Evolutionary conservation across 2,797 vertebrate genomes (phyloP), one percentile per base, ranked within the genome.

Genomic region (Graptemys geographica): DNA sequence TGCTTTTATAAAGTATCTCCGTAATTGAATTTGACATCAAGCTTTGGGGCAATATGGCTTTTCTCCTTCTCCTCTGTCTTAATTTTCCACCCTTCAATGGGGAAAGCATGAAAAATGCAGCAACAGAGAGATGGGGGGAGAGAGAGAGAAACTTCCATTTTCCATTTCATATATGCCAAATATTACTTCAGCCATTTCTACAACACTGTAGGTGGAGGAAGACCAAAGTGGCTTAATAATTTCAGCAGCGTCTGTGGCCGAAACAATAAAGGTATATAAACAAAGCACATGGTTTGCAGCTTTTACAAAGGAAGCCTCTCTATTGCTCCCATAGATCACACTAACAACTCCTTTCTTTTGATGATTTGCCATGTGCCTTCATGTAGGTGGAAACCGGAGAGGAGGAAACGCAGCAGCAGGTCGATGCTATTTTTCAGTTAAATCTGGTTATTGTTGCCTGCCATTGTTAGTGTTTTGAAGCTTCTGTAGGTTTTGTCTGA

Each of bases 231-330:
- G 88, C 94, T 98, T 96, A 97, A 94, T 95, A 90, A 87, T 94
- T 87, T 94, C 86, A 91, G 96, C 94, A 89, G 62, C 89, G 97
- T 97, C 96, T 96, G 92, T 95, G 96, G 96, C 98, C 92, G 91
- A 97, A 79, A 96, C 96, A 95, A 90, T 94, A 74, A 98, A 99
- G 99, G 99, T 99, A 99, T 98, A 99, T 99, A 98, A 98, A 97
- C 79, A 94, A 44, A 90, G 93, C 89, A 97, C 59, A 9, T 59
- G 91, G 25, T 94, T 96, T 96, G 91, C 95, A 93, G 69, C 92
- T 94, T 92, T 97, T 95, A 76, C 86, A 93, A 87, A 27, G 86
- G 80, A 94, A 94, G 52, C 91, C 83, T 96, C 88, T 92, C 56
- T 85, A 25, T 74, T 85, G 37, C 18, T 84, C 76, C 93, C 51